Evolutionary conservation across 2,888 invertebrate genomes (phyloP), one percentile per base, ranked within the genome.

Genomic region (Nomada goodeniana): DNA sequence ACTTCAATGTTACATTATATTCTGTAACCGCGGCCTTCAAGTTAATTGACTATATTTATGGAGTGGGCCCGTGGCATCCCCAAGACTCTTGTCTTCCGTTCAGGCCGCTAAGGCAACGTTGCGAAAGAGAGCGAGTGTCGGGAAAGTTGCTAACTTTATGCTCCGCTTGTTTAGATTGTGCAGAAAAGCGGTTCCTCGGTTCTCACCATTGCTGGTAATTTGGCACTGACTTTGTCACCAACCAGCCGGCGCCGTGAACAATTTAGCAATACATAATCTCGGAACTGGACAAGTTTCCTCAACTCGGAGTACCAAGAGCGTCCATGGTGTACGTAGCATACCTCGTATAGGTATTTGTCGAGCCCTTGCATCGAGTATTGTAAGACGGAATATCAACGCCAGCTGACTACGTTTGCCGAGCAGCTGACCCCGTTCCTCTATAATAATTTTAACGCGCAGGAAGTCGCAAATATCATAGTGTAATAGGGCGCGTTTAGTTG

Each of bases 101-200:
- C 83, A 81, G 76, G 76, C 85, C 78, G 73, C 59, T 42, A 20
- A 67, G 65, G 59, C 84, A 83, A 78, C 88, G 86, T 84, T 89
- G 90, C 89, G 88, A 89, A 89, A 89, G 88, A 88, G 91, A 88
- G 87, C 84, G 86, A 59, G 76, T 60, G 91, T 88, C 88, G 90
- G 89, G 86, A 88, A 91, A 92, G 91, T 91, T 92, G 88, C 86
- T 90, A 92, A 91, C 91, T 92, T 91, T 89, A 90, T 90, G 91
- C 90, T 89, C 80, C 85, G 90, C 89, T 91, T 91, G 91, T 92
- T 92, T 92, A 89, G 90, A 91, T 91, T 90, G 89, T 90, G 84
- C 90, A 87, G 91, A 90, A 90, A 85, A 91, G 88, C 90, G 85
- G 86, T 89, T 80, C 85, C 76, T 55, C 71, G 82, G 82, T 88